Evolutionary conservation across 2,888 invertebrate genomes (phyloP).

Genomic region (Lasioglossum morio): DNA sequence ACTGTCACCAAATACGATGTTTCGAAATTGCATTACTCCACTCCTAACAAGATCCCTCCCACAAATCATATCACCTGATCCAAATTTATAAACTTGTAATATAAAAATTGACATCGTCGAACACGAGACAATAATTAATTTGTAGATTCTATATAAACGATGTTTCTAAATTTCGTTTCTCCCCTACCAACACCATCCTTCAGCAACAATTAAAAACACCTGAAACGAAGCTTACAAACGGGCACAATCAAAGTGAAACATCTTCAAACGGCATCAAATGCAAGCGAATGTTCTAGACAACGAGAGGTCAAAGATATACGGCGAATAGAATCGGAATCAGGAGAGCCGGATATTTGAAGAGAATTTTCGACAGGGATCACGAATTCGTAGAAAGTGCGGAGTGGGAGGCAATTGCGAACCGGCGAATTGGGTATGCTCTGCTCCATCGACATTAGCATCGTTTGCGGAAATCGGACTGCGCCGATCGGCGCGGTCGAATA

Average conservation of each 20-base stretch:
- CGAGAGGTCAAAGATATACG: slow-evolving; percentile 30
- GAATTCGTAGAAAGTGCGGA: slow-evolving; percentile 4
- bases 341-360: too few relatives aligned
- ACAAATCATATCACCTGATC: too few relatives aligned
- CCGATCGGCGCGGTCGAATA: slow-evolving; percentile 69
- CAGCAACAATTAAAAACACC: background rate
- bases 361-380: slow-evolving; percentile 5
- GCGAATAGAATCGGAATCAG: background rate
- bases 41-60: too few relatives aligned
- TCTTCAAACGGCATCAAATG: too few relatives aligned
- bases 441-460: slow-evolving; percentile 64
- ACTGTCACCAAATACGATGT: too few relatives aligned
- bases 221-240: background rate
- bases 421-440: slow-evolving; percentile 52
- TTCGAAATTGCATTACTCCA: too few relatives aligned
- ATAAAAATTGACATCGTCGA: background rate
- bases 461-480: slow-evolving; percentile 71
- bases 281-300: background rate
- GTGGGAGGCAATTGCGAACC: slow-evolving; percentile 73
- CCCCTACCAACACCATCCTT: background rate
- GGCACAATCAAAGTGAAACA: too few relatives aligned
- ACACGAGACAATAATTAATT: too few relatives aligned
- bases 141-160: too few relatives aligned
- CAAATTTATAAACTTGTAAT: background rate
- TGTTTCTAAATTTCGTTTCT: background rate